A percentile compares a stretch with the other conserved stretches of the same genome.
Conservation (phyloP, 2,797 vertebrate genomes). For the Thunnus albacares region DNA sequence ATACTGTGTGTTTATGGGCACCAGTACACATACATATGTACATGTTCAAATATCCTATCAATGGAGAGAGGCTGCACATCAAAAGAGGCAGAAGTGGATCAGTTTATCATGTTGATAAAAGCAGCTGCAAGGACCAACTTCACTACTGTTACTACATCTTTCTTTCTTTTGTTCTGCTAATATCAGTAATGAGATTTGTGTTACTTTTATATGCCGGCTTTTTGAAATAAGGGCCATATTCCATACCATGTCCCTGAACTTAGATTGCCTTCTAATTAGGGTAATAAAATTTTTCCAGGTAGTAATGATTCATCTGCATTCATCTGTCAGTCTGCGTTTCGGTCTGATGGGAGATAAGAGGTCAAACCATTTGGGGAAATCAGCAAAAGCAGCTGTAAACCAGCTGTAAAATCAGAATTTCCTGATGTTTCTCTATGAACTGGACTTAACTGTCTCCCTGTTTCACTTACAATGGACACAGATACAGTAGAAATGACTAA, state of each 20-base stretch:
- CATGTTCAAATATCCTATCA: constrained; percentile 45
- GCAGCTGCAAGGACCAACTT: constrained; percentile 40
- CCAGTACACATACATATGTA: not conserved
- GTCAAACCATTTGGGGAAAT: constrained; percentile 10
- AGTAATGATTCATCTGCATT: constrained; percentile 34
- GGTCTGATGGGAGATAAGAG: constrained; percentile 1
- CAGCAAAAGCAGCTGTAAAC: constrained; percentile 29
- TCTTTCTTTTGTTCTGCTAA: constrained; percentile 38
- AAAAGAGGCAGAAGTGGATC: constrained; percentile 54
- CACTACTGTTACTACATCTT: constrained; percentile 21
- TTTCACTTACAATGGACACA: constrained; percentile 17
- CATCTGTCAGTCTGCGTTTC: not conserved
- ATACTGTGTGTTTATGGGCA: constrained; percentile 7
- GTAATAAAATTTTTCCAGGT: constrained; percentile 10
- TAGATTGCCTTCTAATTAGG: not conserved
- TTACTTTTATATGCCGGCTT: constrained; percentile 32
- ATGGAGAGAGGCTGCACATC: constrained; percentile 41
- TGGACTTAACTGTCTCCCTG: not conserved
- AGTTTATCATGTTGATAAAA: constrained; percentile 85
- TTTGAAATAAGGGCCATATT: constrained; percentile 16
- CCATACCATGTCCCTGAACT: constrained; percentile 14
- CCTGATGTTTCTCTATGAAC: constrained; percentile 19
- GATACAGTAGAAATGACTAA: constrained; percentile 2
- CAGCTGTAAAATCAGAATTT: constrained; percentile 45
- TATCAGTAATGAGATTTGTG: constrained; percentile 35